Conservation (phyloP, 2,113 vertebrate genomes). For the Orycteropus afer region DNA sequence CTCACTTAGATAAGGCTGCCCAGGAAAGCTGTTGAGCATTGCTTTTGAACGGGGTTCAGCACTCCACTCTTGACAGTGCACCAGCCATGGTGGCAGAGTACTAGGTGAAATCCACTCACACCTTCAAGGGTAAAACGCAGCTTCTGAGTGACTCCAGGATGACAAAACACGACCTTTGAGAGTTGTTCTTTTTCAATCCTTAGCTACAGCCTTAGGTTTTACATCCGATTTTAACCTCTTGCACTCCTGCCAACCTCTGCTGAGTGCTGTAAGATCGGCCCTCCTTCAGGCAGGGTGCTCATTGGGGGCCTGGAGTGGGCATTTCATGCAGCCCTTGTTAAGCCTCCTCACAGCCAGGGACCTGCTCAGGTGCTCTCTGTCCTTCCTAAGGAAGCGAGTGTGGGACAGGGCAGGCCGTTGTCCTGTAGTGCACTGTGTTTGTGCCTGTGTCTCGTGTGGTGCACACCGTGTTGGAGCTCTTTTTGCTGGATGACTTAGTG, state of each 20-base stretch:
- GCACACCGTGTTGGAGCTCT: slow-evolving; percentile 47
- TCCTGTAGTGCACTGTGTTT: slow-evolving; percentile 46
- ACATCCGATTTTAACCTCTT: background rate
- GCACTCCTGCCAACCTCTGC: background rate
- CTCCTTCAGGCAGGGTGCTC: background rate
- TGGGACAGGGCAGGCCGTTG: background rate
- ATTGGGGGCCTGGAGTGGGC: slow-evolving; percentile 17
- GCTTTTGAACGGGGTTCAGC: background rate
- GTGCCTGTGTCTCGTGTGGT: slow-evolving; percentile 72
- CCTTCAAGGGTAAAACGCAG: too few species aligned
- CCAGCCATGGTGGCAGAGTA: background rate
- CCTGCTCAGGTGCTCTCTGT: background rate
- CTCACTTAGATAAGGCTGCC: background rate
- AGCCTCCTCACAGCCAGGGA: background rate
- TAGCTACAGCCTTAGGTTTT: too few species aligned
- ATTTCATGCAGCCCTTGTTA: background rate
- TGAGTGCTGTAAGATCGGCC: background rate
- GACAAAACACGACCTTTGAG: too few species aligned
- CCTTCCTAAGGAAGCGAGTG: background rate
- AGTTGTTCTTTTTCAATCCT: too few species aligned
- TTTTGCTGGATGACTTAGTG: slow-evolving; percentile 32
- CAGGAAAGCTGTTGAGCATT: background rate
- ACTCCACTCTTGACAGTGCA: background rate
- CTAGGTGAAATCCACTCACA: too few species aligned
- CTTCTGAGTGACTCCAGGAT: too few species aligned